Conservation (phyloP, 2,888 invertebrate species). For the Apoda limacodes region DNA sequence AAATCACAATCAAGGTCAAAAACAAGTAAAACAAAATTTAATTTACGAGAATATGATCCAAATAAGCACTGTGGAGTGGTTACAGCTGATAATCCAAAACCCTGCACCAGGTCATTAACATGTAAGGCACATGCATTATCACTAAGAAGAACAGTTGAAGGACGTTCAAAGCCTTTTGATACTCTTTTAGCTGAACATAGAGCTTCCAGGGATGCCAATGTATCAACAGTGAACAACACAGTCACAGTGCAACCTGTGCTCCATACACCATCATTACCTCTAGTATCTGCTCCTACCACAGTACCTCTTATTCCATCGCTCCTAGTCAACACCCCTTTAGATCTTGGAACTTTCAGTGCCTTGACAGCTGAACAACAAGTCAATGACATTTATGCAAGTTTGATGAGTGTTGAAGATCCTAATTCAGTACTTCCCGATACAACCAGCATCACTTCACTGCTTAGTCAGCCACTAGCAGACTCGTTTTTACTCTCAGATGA, state of each 20-base stretch:
- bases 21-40: slow-evolving; percentile 53
- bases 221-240: slow-evolving; percentile 25
- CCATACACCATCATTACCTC: slow-evolving; percentile 19
- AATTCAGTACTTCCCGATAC: slow-evolving; percentile 44
- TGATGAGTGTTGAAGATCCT: slow-evolving; percentile 48
- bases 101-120: slow-evolving; percentile 84
- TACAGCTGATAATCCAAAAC: slow-evolving; percentile 74
- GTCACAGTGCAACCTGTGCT: slow-evolving; percentile 25
- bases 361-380: slow-evolving; percentile 53
- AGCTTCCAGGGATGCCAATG: slow-evolving; percentile 72
- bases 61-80: slow-evolving; percentile 87
- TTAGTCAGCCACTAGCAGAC: slow-evolving; percentile 44
- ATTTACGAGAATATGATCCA: slow-evolving; percentile 80
- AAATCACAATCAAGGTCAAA: slow-evolving; percentile 39
- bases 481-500: slow-evolving; percentile 43
- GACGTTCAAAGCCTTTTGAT: slow-evolving; percentile 80
- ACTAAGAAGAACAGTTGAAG: slow-evolving; percentile 75
- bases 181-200: slow-evolving; percentile 79
- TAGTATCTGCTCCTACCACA: slow-evolving; percentile 21
- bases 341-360: slow-evolving; percentile 44
- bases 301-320: slow-evolving; percentile 35
- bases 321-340: slow-evolving; percentile 47
- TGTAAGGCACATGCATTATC: slow-evolving; percentile 78
- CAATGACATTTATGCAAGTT: slow-evolving; percentile 50
- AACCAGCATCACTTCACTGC: slow-evolving; percentile 42